phyloP scores from a whole-genome alignment of 1,140 invertebrate species.

The Drosophila melanogaster region Release_6_plus_ISO1_MT NT_033777.3:22030001-22030500 shows the following conservation, averaged over 20 bases:
- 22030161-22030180: constrained; percentile 96
- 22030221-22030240: constrained; percentile 94
- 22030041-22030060: constrained; percentile 93
- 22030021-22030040: constrained; percentile 90
- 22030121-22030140: neutral
- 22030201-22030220: constrained; percentile 94
- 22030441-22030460: constrained; percentile 95
- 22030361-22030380: constrained; percentile 95
- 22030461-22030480: constrained; percentile 93
- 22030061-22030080: constrained; percentile 96
- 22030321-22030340: constrained; percentile 95
- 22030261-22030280: neutral
- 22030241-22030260: constrained; percentile 88
- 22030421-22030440: constrained; percentile 96
- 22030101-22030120: neutral
- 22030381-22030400: constrained; percentile 94
- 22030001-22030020: constrained; percentile 94
- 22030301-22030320: constrained; percentile 95
- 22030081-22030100: constrained; percentile 77
- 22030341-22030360: constrained; percentile 95
- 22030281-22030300: neutral
- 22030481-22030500: constrained; percentile 96
- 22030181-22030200: constrained; percentile 92
- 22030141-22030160: constrained; percentile 98
- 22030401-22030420: constrained; percentile 92